A percentile compares a stretch with the other conserved stretches of the same genome.
phyloP scores from a whole-genome alignment of 2,113 vertebrate genomes.

The Paramisgurnus dabryanus region DNA sequence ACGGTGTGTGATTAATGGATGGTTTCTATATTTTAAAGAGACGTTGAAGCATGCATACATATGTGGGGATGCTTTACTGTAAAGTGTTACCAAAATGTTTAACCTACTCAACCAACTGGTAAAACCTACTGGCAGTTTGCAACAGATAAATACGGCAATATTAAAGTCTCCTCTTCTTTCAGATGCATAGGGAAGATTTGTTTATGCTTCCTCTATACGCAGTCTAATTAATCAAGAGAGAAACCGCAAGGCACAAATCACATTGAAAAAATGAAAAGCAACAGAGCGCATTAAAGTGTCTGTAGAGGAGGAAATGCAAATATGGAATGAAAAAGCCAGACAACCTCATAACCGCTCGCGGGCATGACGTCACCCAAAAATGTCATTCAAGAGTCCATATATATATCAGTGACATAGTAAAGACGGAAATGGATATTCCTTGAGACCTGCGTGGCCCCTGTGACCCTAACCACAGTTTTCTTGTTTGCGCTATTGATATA shows the following conservation, averaged over 20 bases:
- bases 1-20: too few species aligned
- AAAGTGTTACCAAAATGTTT: too few species aligned
- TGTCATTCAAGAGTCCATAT: slow-evolving; percentile 34
- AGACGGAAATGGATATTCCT: slow-evolving; percentile 34
- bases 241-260: slow-evolving; percentile 26
- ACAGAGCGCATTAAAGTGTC: slow-evolving; percentile 37
- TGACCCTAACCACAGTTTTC: background rate
- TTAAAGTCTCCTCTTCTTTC: background rate
- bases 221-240: slow-evolving; percentile 33
- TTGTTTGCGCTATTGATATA: slow-evolving; percentile 3
- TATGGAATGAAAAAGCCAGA: slow-evolving; percentile 25
- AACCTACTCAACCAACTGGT: too few species aligned
- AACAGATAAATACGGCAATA: background rate
- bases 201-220: background rate
- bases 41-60: too few species aligned
- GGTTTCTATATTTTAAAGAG: too few species aligned
- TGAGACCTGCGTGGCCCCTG: slow-evolving; percentile 7
- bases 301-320: slow-evolving; percentile 21
- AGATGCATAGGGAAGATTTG: background rate
- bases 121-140: too few species aligned
- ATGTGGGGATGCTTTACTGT: too few species aligned
- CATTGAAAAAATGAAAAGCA: slow-evolving; percentile 40
- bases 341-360: slow-evolving; percentile 29
- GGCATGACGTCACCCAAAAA: slow-evolving; percentile 45
- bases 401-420: slow-evolving; percentile 42